Evolutionary conservation across 2,113 vertebrate genomes (phyloP).

Genomic region (Pithys albifrons): DNA sequence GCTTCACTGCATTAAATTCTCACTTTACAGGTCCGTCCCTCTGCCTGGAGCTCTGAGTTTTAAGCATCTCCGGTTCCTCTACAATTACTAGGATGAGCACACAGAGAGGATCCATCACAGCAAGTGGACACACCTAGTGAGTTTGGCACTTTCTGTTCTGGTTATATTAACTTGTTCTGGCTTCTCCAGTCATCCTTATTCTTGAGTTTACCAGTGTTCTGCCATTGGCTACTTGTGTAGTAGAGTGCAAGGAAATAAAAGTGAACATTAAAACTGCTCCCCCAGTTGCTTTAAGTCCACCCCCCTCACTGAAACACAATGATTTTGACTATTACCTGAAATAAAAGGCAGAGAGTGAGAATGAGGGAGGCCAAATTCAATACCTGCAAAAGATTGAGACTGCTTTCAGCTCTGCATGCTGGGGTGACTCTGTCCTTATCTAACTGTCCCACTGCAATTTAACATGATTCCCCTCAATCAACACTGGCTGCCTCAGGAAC

Average conservation of each 20-base stretch:
- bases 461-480: not conserved
- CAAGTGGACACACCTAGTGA: not conserved
- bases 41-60: not conserved
- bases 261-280: not conserved
- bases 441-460: not conserved
- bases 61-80: not conserved
- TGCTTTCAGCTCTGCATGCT: rapidly evolving
- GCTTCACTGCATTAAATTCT: not conserved
- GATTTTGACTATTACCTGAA: not conserved
- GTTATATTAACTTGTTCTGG: not conserved
- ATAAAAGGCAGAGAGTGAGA: not conserved
- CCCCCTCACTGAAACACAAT: not conserved
- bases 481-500: not conserved
- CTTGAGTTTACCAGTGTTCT: not conserved
- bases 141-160: not conserved
- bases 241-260: not conserved
- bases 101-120: not conserved
- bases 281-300: not conserved
- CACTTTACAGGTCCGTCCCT: not conserved
- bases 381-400: not conserved
- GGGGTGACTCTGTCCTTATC: not conserved
- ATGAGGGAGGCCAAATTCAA: not conserved
- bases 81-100: not conserved
- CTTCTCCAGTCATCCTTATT: not conserved
- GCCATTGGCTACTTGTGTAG: not conserved